phyloP scores from a whole-genome alignment of 2,888 invertebrate genomes.

The Lomographa bimaculata region DNA sequence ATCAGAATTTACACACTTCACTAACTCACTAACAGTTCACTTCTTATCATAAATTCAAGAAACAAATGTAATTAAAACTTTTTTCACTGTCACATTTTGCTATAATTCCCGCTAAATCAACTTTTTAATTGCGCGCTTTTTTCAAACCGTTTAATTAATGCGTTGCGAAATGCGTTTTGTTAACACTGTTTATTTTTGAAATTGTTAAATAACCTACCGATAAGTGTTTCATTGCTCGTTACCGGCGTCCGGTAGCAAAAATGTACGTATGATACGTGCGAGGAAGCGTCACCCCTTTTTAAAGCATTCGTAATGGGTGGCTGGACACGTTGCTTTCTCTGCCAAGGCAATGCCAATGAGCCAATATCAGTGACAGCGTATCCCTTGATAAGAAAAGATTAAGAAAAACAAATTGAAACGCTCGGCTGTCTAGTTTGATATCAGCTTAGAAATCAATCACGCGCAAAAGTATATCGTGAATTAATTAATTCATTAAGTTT shows the following conservation, averaged over 20 bases:
- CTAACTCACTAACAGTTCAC: no score
- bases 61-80: no score
- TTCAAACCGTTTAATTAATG: conserved; percentile 10
- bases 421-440: background rate
- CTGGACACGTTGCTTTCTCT: conserved; percentile 69
- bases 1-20: no score
- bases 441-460: conserved; percentile 8
- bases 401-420: background rate
- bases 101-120: conserved; percentile 37
- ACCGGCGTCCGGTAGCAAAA: conserved; percentile 63
- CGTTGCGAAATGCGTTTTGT: conserved; percentile 21
- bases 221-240: conserved; percentile 74
- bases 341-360: conserved; percentile 45
- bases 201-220: conserved; percentile 66
- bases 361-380: conserved; percentile 21
- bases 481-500: conserved; percentile 1
- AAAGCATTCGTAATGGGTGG: conserved; percentile 74
- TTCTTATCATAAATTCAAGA: no score
- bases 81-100: no score
- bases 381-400: conserved; percentile 8
- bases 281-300: conserved; percentile 71
- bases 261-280: conserved; percentile 63
- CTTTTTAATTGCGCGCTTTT: background rate
- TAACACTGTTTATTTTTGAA: conserved; percentile 9
- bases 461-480: no score